Conservation (phyloP, 2,797 vertebrate species). For the Hemitrygon akajei region DNA sequence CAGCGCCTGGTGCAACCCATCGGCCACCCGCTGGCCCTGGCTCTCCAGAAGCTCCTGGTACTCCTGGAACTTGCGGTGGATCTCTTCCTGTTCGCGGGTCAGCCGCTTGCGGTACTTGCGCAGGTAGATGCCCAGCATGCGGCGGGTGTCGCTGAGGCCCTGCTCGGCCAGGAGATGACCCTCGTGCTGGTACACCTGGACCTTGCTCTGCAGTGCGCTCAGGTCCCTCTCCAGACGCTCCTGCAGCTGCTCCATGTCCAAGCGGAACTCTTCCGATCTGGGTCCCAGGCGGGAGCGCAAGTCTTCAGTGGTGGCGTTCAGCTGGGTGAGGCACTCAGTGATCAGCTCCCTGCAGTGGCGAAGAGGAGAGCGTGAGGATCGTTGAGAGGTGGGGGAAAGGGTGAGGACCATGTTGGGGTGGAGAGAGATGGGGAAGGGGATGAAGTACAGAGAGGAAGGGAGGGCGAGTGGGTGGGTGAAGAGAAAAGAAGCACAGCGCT, state of each 20-base stretch:
- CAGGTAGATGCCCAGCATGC: not conserved
- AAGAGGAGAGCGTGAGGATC: no score
- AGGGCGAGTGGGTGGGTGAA: no score
- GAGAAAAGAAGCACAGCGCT: no score
- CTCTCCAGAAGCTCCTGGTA: not conserved
- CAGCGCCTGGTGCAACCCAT: not conserved
- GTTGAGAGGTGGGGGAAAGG: no score
- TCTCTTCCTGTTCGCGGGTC: not conserved
- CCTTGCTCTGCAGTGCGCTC: fast-evolving
- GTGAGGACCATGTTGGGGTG: no score
- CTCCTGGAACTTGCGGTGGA: not conserved
- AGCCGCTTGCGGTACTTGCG: not conserved
- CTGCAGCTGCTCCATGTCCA: fast-evolving
- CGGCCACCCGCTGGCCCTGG: not conserved
- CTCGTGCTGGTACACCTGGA: not conserved
- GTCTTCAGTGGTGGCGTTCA: not conserved
- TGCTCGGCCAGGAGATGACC: not conserved
- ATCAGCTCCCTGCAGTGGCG: not conserved
- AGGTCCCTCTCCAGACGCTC: not conserved
- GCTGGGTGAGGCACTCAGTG: not conserved
- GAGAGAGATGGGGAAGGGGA: no score
- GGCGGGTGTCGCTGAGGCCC: fast-evolving
- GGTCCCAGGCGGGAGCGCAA: not conserved
- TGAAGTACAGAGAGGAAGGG: no score
- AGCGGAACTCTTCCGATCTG: not conserved